Evolutionary conservation across 1,140 invertebrate species (phyloP), one percentile per base, ranked within the genome.

Genomic region (Vollenhovia emeryi): DNA sequence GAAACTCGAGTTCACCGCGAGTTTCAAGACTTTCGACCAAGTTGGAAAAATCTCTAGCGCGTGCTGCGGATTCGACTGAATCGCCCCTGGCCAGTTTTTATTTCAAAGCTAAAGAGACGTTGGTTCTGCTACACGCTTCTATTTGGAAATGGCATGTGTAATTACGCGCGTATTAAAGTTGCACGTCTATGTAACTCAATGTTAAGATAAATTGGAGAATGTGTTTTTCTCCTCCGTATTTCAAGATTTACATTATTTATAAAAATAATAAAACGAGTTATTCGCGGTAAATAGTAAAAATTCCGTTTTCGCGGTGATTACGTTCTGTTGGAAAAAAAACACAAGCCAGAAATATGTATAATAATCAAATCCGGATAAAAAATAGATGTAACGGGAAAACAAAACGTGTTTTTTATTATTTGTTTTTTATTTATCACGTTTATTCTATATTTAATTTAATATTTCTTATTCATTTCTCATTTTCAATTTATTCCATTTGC

Each of bases 191-290:
- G 7, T 59, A 59, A 76, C 33, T 52, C 6, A 27, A 68, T 57
- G 52, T 36, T 18, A 24, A 40, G 21, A 68, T 62, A 15, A 68
- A 55, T 40, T 40, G n/a, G 30, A 66, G 27, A 36, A 30, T 24
- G n/a, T 21, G 18, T 68, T 52, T 52, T 7, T 13, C 24, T 11
- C n/a, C n/a, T n/a, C n/a, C n/a, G 33, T 21, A 68, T 68, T 50
- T 50, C 6, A 55, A 52, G 11, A 50, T 66, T 66, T 36, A 27
- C 30, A 24, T 40, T 27, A 68, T 79, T 79, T 79, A 40, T n/a
- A 52, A 40, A 68, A 45, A 27, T 66, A 66, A 6, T 45, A 24
- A 66, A 45, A 45, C 11, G 7, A n/a, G n/a, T n/a, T n/a, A 21
- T 66, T 24, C 62, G 18, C 60, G n/a, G 30, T 50, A 24, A 62